Percentiles rank a stretch among this genome's conserved stretches.
Evolutionary conservation across 2,113 vertebrate species (phyloP).

Genomic region (Maccullochella peelii): DNA sequence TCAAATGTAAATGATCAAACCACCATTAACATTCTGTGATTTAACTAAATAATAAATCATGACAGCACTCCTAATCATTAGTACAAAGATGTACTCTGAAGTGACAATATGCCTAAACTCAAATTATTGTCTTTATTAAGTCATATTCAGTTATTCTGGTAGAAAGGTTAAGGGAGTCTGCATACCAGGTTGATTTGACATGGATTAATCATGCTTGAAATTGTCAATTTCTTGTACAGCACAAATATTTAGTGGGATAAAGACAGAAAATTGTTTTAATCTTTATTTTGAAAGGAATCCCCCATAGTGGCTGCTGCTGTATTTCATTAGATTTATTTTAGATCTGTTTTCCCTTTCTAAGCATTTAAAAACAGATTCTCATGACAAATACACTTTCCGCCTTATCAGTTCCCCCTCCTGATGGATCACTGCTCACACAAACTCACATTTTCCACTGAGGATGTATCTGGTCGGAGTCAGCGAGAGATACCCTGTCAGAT

Average conservation of each 20-base stretch:
- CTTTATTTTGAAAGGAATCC: not conserved
- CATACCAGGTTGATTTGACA: not conserved
- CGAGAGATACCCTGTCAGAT: constrained; percentile 59
- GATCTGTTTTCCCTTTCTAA: not conserved
- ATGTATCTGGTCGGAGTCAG: constrained; percentile 68
- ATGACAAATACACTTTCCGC: not conserved
- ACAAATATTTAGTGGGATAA: not conserved
- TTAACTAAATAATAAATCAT: not conserved
- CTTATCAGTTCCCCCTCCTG: constrained; percentile 15
- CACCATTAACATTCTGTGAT: not conserved
- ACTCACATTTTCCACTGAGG: constrained; percentile 75
- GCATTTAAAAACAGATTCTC: constrained; percentile 19
- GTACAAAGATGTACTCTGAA: no score
- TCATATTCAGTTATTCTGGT: not conserved
- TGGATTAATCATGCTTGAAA: not conserved
- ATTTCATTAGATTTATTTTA: not conserved
- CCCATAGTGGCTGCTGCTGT: not conserved
- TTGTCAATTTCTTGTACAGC: not conserved
- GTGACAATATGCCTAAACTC: not conserved
- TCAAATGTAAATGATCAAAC: not conserved
- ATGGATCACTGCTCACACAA: constrained; percentile 2
- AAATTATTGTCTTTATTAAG: not conserved
- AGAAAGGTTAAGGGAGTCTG: not conserved
- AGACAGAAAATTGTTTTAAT: not conserved
- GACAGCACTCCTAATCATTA: not conserved